These are phyloP conservation scores for Notothenia rossii DNA, from an alignment of 2,113 vertebrate genomes.

Conservation along the genomic window DNA sequence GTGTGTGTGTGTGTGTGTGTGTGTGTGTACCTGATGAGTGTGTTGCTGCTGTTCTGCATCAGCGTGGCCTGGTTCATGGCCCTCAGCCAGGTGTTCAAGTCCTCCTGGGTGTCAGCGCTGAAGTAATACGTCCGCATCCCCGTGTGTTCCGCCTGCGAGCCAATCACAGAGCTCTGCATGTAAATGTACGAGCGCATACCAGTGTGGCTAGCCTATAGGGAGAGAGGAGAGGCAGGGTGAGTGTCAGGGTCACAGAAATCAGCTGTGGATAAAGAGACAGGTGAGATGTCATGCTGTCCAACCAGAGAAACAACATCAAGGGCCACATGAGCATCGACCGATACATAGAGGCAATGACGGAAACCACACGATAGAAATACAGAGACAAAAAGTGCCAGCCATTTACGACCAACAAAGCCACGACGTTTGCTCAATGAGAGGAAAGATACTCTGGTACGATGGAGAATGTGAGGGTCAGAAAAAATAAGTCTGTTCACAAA, in stretches of 20 bases:
- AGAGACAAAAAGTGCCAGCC: conserved; percentile 47
- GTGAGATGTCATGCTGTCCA: conserved; percentile 53
- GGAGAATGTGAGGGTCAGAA: conserved; percentile 20
- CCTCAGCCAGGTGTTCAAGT: conserved; percentile 93
- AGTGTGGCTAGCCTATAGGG: conserved; percentile 89
- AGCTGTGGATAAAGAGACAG: conserved; percentile 28
- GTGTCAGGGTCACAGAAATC: neutral
- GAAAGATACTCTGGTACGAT: conserved; percentile 24
- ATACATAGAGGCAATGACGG: conserved; percentile 42
- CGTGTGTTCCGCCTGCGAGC: conserved; percentile 91
- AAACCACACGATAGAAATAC: conserved; percentile 56
- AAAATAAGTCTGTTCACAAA: conserved; percentile 24
- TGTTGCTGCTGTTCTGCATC: conserved; percentile 86
- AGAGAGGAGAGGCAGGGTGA: conserved; percentile 56
- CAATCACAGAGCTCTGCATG: conserved; percentile 88
- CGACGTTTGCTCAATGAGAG: conserved; percentile 56
- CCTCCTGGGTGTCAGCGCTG: conserved; percentile 95
- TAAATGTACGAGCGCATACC: conserved; percentile 94
- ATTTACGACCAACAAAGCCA: conserved; percentile 50
- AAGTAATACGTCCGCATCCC: conserved; percentile 98
- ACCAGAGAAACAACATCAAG: conserved; percentile 45
- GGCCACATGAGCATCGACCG: conserved; percentile 42
- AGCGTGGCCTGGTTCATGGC: conserved; percentile 95
- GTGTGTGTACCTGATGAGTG: conserved; percentile 62
- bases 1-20: neutral